Evolutionary conservation across 2,888 invertebrate genomes (phyloP).

Genomic region (Cremastobaeus sp.): DNA sequence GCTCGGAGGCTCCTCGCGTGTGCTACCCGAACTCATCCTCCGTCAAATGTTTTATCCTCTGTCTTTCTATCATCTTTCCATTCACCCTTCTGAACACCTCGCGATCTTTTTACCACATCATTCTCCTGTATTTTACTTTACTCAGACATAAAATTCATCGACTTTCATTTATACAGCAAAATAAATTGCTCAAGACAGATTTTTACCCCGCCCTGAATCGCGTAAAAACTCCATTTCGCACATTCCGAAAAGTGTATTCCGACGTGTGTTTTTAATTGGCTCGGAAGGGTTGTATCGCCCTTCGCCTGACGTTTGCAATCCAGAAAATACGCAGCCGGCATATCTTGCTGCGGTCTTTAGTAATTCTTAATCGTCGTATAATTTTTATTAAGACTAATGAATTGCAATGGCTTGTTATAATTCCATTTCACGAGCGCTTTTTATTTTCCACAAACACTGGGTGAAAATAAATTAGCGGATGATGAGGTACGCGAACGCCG

Average conservation of each 20-base stretch:
- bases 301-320: too few relatives aligned
- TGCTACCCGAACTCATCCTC: conserved; percentile 65
- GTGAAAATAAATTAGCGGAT: conserved; percentile 64
- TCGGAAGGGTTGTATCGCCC: too few relatives aligned
- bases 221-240: too few relatives aligned
- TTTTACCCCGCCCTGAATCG: too few relatives aligned
- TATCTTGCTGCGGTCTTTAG: conserved; percentile 65
- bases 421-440: conserved; percentile 65
- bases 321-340: too few relatives aligned
- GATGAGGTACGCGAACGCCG: conserved; percentile 39
- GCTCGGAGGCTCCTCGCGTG: conserved; percentile 70
- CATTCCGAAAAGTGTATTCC: too few relatives aligned
- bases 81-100: conserved; percentile 64
- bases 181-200: too few relatives aligned
- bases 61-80: conserved; percentile 63
- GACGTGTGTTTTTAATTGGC: too few relatives aligned
- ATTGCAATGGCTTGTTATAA: conserved; percentile 76
- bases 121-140: conserved; percentile 49
- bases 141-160: conserved; percentile 44
- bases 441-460: conserved; percentile 47
- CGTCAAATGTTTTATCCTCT: conserved; percentile 62
- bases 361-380: conserved; percentile 76
- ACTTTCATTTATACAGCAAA: conserved; percentile 25
- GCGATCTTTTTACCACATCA: conserved; percentile 74
- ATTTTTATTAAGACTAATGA: conserved; percentile 78